Conservation (phyloP, 2,797 vertebrate genomes). For the Percopsis omiscomaycus region DNA sequence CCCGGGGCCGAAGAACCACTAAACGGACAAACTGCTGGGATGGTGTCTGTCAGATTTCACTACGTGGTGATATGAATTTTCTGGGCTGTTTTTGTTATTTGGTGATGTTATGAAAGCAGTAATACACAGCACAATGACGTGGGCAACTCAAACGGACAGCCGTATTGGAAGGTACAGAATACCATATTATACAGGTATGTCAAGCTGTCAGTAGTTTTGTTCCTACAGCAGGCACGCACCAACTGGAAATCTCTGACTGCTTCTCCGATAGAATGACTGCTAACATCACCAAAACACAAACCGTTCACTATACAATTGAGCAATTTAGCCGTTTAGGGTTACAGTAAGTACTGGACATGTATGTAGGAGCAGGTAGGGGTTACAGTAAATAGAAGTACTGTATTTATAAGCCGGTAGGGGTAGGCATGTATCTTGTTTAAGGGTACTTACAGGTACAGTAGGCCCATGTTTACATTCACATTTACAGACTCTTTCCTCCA, state of each 20-base stretch:
- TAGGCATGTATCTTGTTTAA: no score
- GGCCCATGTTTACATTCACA: no score
- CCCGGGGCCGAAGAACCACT: constrained; percentile 8
- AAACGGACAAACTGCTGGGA: background rate
- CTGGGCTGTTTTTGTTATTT: background rate
- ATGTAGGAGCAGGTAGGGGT: no score
- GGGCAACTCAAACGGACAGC: background rate
- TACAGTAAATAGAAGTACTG: no score
- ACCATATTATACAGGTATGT: background rate
- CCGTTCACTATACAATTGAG: no score
- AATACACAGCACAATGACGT: background rate
- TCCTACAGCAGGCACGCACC: background rate
- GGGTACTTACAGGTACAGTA: no score
- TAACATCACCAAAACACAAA: background rate
- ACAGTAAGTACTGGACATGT: no score
- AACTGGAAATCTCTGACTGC: background rate
- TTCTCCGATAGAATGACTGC: background rate
- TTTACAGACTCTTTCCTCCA: no score
- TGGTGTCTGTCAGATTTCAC: background rate
- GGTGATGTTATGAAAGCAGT: background rate
- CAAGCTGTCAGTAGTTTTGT: background rate
- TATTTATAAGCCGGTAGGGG: no score
- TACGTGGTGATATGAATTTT: background rate
- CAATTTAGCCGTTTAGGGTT: no score
- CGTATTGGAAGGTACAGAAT: no score